A percentile compares a stretch with the other conserved stretches of the same genome.
Evolutionary conservation across 2,888 invertebrate species (phyloP).

Genomic region (Hirtodrosophila histrioides): DNA sequence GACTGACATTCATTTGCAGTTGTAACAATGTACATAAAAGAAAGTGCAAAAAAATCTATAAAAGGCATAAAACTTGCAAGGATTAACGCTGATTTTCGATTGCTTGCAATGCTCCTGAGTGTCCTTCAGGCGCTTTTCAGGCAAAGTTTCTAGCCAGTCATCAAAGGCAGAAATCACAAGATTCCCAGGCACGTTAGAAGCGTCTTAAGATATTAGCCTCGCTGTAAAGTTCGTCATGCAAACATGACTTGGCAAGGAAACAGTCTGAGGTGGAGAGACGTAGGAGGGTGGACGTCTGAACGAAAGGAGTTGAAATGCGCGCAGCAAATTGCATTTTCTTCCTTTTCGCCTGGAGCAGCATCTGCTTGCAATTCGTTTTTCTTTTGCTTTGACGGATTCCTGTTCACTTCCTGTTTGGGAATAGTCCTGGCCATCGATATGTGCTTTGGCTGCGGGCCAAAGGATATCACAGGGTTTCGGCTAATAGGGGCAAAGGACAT

Average conservation of each 20-base stretch:
- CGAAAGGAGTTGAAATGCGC: slow-evolving; percentile 30
- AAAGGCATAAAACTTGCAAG: slow-evolving; percentile 25
- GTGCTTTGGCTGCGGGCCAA: slow-evolving; percentile 58
- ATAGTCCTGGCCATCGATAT: slow-evolving; percentile 61
- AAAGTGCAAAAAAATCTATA: slow-evolving; percentile 9
- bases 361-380: slow-evolving; percentile 35
- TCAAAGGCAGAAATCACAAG: slow-evolving; percentile 32
- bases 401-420: slow-evolving; percentile 48
- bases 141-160: slow-evolving; percentile 41
- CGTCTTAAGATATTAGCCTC: slow-evolving; percentile 58
- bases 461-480: neutral
- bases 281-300: too few relatives aligned
- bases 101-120: neutral
- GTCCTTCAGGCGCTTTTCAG: neutral
- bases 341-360: slow-evolving; percentile 25
- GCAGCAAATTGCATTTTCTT: slow-evolving; percentile 65
- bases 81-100: slow-evolving; percentile 58
- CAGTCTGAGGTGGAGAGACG: too few relatives aligned
- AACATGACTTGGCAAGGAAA: slow-evolving; percentile 70
- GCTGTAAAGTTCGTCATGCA: slow-evolving; percentile 69
- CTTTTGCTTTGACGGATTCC: slow-evolving; percentile 40
- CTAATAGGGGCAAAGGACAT: too few relatives aligned
- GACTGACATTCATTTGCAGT: slow-evolving; percentile 10
- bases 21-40: neutral
- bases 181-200: slow-evolving; percentile 24